Base-by-base conservation (phyloP, 2,888 invertebrate genomes). In the Andrena bicolor region DNA sequence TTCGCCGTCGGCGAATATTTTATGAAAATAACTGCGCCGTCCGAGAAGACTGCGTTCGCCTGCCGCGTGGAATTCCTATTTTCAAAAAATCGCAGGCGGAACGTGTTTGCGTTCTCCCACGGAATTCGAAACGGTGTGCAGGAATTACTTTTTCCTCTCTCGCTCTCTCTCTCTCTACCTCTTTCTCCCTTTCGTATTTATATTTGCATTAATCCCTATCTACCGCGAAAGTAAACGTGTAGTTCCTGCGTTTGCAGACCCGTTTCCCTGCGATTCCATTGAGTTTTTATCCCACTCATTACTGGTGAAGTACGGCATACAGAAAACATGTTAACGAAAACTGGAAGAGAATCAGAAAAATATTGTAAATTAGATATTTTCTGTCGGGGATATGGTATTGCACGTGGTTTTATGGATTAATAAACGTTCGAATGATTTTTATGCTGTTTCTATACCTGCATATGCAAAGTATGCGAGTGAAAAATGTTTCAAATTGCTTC, bases 1-100 rank as follows among this genome's bases (percentile, higher is more conserved):
- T 41, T 64, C 48, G 20, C 23, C 64, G 61, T n/a, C 60, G 61
- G 26, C 35, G 72, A 68, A 80, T 80, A 78, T 72, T 78, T 72
- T 68, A 51, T 35, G 56, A 41, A 58, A 72, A 72, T 77, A 72
- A 61, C 71, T 35, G 51, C 13, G 30, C 32, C 49, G 48, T 32
- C 23, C 26, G 32, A 16, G 48, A 65, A 64, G 64, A 63, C 63
- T 16, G 56, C 48, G 72, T 60, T 49, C 23, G 8, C 28, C 65
- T n/a, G 2, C 23, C 23, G 48, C 28, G 8, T 10, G 13, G 35
- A 23, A 77, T 60, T 51, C 1, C 20, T 28, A 13, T 41, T n/a
- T 60, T 60, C 2, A 41, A 60, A 70, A 70, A 41, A n/a, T 58
- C 23, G 32, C 51, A 8, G 32, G 10, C 6, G 6, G 3, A 13